A percentile compares a stretch with the other conserved stretches of the same genome.
Evolutionary conservation across 1,140 invertebrate species (phyloP).

Genomic region (Cotesia glomerata): DNA sequence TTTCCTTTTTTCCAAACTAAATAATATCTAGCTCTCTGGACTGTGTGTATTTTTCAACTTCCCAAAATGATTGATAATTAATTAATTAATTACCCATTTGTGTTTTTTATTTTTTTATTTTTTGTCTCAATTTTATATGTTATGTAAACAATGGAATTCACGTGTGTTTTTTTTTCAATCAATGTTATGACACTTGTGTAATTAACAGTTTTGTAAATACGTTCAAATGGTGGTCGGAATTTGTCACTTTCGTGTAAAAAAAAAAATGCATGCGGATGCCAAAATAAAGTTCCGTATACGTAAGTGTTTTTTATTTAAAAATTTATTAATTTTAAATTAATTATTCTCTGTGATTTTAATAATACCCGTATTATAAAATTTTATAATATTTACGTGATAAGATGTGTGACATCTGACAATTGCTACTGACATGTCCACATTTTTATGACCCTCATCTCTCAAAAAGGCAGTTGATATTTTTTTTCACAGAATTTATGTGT

Average conservation of each 20-base stretch:
- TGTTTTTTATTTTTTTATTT: too few species aligned
- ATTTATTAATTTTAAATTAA: not conserved
- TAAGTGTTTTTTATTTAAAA: slow-evolving; percentile 40
- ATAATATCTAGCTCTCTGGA: too few species aligned
- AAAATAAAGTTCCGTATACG: slow-evolving; percentile 46
- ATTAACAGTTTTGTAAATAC: not conserved
- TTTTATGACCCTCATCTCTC: not conserved
- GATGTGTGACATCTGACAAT: not conserved
- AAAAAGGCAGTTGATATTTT: not conserved
- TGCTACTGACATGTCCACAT: not conserved
- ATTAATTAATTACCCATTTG: too few species aligned
- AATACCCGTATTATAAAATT: not conserved
- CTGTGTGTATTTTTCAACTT: not conserved
- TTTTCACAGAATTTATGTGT: too few species aligned
- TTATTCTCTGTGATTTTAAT: too few species aligned
- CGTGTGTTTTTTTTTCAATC: too few species aligned
- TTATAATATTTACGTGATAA: not conserved
- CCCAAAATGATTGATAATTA: not conserved
- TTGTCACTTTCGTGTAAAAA: slow-evolving; percentile 45
- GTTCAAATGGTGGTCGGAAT: slow-evolving; percentile 49
- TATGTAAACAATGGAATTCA: too few species aligned
- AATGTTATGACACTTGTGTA: too few species aligned
- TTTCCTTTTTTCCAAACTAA: not conserved
- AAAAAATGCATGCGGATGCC: slow-evolving; percentile 48
- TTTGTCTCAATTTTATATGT: too few species aligned